Percentiles rank a stretch among this genome's conserved stretches.
Conservation (phyloP, 2,113 vertebrate species). For the Xenopus borealis region DNA sequence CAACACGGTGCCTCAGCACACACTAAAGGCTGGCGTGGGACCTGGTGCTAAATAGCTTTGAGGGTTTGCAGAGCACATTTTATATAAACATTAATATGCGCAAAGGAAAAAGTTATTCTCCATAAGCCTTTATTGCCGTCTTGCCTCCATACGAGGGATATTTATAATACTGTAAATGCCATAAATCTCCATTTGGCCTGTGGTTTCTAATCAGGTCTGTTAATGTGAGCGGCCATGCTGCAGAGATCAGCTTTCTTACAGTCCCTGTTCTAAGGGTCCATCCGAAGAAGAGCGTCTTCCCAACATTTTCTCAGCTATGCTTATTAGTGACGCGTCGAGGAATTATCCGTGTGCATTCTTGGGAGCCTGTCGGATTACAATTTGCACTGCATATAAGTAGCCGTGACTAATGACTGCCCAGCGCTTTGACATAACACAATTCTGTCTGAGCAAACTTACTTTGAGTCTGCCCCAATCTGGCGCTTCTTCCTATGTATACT, state of each 20-base stretch:
- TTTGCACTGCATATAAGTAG: constrained; percentile 42
- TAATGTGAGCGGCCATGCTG: not conserved
- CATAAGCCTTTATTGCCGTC: too few species aligned
- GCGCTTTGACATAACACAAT: not conserved
- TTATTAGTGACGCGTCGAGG: constrained; percentile 8
- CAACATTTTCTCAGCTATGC: constrained; percentile 24
- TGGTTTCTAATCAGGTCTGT: not conserved
- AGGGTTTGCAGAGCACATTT: too few species aligned
- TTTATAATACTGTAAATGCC: not conserved
- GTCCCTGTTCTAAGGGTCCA: not conserved
- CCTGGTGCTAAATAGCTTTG: too few species aligned
- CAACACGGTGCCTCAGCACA: too few species aligned
- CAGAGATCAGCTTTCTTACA: not conserved
- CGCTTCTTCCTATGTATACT: too few species aligned
- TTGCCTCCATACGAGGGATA: not conserved
- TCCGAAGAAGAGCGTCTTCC: not conserved
- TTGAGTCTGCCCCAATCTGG: constrained; percentile 28
- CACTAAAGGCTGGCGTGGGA: too few species aligned
- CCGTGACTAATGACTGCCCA: constrained; percentile 46
- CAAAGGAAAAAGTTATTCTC: too few species aligned
- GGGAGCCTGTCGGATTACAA: constrained; percentile 11
- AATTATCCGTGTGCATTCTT: constrained; percentile 27
- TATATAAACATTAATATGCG: too few species aligned
- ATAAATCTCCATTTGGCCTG: not conserved
- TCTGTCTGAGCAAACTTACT: constrained; percentile 32